phyloP scores from a whole-genome alignment of 2,113 vertebrate genomes.

The Brachyhypopomus occidentalis region DNA sequence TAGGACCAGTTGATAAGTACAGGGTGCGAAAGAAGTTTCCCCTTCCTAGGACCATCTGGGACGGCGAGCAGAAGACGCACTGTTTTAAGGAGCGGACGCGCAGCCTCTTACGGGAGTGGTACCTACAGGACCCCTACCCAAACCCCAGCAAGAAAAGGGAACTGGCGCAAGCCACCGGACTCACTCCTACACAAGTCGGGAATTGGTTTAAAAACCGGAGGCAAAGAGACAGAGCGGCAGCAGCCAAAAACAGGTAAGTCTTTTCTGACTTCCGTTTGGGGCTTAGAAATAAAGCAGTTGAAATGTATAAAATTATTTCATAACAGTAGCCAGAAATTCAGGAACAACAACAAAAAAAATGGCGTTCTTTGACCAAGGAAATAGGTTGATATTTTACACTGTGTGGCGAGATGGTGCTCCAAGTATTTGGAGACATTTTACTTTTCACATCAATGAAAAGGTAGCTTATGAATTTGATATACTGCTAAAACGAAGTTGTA shows the following conservation, averaged over 20 bases:
- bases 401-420: too few relatives aligned
- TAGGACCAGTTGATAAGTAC: constrained; percentile 99
- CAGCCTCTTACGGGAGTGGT: constrained; percentile 99
- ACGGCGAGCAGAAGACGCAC: constrained; percentile 99
- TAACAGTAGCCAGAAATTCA: too few relatives aligned
- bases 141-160: constrained; percentile 99
- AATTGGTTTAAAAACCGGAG: constrained; percentile 99
- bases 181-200: constrained; percentile 99
- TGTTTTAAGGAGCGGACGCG: constrained; percentile 99
- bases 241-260: constrained; percentile 99
- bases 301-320: neutral
- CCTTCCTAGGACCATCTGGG: constrained; percentile 99
- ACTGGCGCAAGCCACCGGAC: constrained; percentile 99
- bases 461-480: too few relatives aligned
- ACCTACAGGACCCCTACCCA: constrained; percentile 99
- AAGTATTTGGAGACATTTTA: too few relatives aligned
- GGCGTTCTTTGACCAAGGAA: neutral
- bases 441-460: too few relatives aligned
- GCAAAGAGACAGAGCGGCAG: constrained; percentile 98
- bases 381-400: neutral
- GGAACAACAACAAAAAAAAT: too few relatives aligned
- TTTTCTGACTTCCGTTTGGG: neutral
- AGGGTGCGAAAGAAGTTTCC: constrained; percentile 99
- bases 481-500: too few relatives aligned
- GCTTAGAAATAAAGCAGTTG: neutral